Percentiles rank a stretch among this genome's conserved stretches.
Evolutionary conservation across 2,797 vertebrate genomes (phyloP).

Genomic region (Poeciliopsis presidionis): DNA sequence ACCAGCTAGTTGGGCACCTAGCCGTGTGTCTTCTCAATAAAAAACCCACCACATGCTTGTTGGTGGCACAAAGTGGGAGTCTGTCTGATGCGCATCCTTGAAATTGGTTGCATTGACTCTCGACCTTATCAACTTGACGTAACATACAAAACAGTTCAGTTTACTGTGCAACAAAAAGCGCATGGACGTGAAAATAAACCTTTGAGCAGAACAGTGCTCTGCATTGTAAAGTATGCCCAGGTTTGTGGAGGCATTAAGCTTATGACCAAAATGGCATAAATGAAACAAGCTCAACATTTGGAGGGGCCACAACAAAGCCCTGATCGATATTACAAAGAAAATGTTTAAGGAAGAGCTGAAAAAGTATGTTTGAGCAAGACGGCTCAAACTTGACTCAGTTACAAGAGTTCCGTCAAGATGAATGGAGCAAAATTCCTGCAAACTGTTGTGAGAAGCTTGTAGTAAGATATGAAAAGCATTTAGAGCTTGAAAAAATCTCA

Average conservation of each 20-base stretch:
- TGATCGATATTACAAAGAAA: neutral
- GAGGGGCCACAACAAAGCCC: neutral
- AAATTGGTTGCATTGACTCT: too few relatives aligned
- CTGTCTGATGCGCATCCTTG: too few relatives aligned
- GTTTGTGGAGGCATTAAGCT: neutral
- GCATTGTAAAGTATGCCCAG: too few relatives aligned
- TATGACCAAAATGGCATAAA: neutral
- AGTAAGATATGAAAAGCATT: neutral
- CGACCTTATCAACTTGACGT: too few relatives aligned
- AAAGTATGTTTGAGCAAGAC: neutral
- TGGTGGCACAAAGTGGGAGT: too few relatives aligned
- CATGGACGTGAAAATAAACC: too few relatives aligned
- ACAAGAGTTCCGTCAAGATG: neutral
- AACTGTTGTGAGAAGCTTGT: neutral
- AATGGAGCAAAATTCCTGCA: neutral
- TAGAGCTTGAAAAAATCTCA: neutral
- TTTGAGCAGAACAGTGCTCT: too few relatives aligned
- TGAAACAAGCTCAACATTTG: neutral
- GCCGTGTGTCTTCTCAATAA: too few relatives aligned
- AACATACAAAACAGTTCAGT: too few relatives aligned
- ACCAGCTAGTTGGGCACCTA: too few relatives aligned
- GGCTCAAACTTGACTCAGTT: neutral
- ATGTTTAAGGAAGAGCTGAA: neutral
- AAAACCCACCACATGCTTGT: too few relatives aligned
- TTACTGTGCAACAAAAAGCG: too few relatives aligned